Evolutionary conservation across 2,888 invertebrate genomes (phyloP).

Genomic region (Andrena minutula): DNA sequence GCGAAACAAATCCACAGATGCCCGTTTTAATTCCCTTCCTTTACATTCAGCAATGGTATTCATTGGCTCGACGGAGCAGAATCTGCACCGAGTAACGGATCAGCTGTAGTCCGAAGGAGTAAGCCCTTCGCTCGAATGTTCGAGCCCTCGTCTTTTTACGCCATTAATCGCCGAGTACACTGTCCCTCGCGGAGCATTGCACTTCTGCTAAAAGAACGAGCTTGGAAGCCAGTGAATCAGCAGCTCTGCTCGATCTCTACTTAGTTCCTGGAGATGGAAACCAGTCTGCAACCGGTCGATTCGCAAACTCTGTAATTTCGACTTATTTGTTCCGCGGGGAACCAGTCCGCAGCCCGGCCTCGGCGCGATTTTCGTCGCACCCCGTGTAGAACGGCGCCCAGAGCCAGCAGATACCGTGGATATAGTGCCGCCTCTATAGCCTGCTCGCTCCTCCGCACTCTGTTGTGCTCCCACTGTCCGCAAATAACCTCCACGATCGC

Average conservation of each 20-base stretch:
- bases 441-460: slow-evolving; percentile 37
- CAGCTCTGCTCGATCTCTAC: neutral
- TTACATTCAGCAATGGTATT: too few species aligned
- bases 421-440: neutral
- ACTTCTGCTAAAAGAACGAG: neutral
- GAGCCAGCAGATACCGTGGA: neutral
- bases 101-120: too few species aligned
- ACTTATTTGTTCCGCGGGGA: slow-evolving; percentile 6
- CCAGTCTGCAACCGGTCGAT: slow-evolving; percentile 13
- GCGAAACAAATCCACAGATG: too few species aligned
- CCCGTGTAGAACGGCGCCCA: slow-evolving; percentile 37
- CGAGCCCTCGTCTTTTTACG: too few species aligned
- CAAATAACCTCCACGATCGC: slow-evolving; percentile 66
- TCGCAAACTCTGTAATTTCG: slow-evolving; percentile 9
- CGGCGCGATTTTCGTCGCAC: slow-evolving; percentile 23
- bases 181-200: neutral
- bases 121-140: neutral
- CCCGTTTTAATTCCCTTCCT: too few species aligned
- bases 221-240: neutral
- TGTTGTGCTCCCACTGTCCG: slow-evolving; percentile 63
- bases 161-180: too few species aligned
- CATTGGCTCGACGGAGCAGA: too few species aligned
- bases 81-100: too few species aligned
- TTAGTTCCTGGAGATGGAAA: neutral
- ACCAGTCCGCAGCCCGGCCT: slow-evolving; percentile 3